phyloP scores from a whole-genome alignment of 2,797 vertebrate species.

The Pangasius larnaudii region DNA sequence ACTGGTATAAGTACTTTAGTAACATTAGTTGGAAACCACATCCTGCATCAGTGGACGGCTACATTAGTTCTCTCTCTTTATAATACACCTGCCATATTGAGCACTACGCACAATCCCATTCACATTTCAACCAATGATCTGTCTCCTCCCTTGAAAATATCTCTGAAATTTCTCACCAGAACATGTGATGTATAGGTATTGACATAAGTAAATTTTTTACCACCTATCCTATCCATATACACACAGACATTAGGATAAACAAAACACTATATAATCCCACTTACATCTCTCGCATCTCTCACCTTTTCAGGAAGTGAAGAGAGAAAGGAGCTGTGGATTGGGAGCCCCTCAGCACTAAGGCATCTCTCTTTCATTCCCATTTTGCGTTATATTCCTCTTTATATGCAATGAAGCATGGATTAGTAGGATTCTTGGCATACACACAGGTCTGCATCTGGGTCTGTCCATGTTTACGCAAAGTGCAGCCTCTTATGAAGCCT shows the following conservation, averaged over 20 bases:
- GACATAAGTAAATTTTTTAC: slow-evolving; percentile 5
- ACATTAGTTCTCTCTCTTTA: background rate
- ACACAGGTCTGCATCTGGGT: slow-evolving; percentile 14
- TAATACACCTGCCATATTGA: background rate
- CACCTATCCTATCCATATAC: background rate
- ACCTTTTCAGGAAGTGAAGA: slow-evolving; percentile 24
- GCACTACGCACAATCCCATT: background rate
- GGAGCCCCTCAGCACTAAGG: slow-evolving; percentile 44
- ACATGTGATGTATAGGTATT: background rate
- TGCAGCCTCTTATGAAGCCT: slow-evolving; percentile 38
- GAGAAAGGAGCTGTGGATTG: slow-evolving; percentile 34
- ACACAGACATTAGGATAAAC: background rate
- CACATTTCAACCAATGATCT: background rate
- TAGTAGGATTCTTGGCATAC: slow-evolving; percentile 42
- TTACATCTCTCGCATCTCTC: slow-evolving; percentile 42
- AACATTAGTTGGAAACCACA: background rate
- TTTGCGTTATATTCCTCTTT: slow-evolving; percentile 47
- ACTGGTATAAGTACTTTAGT: background rate
- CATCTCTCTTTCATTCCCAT: slow-evolving; percentile 48
- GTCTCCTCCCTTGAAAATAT: slow-evolving; percentile 7
- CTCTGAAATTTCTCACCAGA: background rate
- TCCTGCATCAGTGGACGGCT: background rate
- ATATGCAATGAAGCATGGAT: slow-evolving; percentile 47
- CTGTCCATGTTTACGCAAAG: slow-evolving; percentile 14
- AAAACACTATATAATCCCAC: slow-evolving; percentile 27